A percentile compares a stretch with the other conserved stretches of the same genome.
Conservation (phyloP, 37 sponge, comb jelly and placozoan genomes). For the Sycon ciliatum region DNA sequence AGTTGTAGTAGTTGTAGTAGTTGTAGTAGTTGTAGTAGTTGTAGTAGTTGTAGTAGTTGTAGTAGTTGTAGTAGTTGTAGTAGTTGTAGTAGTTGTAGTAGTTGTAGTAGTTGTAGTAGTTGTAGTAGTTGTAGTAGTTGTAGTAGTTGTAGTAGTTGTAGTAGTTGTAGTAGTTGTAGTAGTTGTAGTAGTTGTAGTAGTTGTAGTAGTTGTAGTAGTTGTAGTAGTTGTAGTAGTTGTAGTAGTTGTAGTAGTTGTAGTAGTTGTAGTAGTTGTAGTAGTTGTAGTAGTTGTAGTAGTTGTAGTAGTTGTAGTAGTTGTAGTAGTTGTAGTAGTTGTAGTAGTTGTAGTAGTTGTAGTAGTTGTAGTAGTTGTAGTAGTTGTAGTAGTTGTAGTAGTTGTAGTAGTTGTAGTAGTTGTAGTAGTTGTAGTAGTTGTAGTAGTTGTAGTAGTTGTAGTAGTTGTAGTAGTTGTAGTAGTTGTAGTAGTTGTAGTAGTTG, state of each 20-base stretch:
- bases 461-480: conserved; percentile 8
- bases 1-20: conserved; percentile 8
- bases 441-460: conserved; percentile 6
- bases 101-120: conserved; percentile 8
- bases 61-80: conserved; percentile 8
- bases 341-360: conserved; percentile 8
- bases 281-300: conserved; percentile 8
- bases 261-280: conserved; percentile 6
- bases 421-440: conserved; percentile 8
- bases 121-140: conserved; percentile 8
- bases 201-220: conserved; percentile 6
- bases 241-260: conserved; percentile 8
- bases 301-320: conserved; percentile 8
- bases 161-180: conserved; percentile 8
- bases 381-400: conserved; percentile 6
- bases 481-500: conserved; percentile 8
- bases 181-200: conserved; percentile 8
- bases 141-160: conserved; percentile 6
- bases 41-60: conserved; percentile 8
- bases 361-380: conserved; percentile 8
- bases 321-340: background rate
- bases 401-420: conserved; percentile 8
- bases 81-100: conserved; percentile 6
- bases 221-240: conserved; percentile 8
- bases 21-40: conserved; percentile 6